phyloP scores from a whole-genome alignment of 2,888 invertebrate genomes.

The Drosophila villosipedis region DNA sequence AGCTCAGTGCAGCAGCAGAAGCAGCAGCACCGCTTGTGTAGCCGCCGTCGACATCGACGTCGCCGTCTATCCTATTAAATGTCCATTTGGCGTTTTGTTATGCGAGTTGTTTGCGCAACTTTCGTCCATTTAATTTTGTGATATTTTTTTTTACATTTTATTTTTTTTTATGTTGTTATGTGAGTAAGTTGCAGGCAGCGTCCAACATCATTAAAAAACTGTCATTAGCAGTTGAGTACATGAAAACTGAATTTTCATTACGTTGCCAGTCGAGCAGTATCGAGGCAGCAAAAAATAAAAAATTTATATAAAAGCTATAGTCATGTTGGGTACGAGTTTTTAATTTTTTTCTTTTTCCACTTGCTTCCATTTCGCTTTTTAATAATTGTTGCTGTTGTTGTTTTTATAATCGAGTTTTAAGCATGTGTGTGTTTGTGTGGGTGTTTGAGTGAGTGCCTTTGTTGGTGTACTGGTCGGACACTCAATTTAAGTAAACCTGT shows the following conservation, averaged over 20 bases:
- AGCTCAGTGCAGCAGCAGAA: constrained; percentile 11
- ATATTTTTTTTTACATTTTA: constrained; percentile 36
- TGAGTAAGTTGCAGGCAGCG: constrained; percentile 42
- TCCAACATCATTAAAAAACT: constrained; percentile 80
- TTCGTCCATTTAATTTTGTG: constrained; percentile 75
- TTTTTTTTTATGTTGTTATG: constrained; percentile 13
- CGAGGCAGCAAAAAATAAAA: constrained; percentile 20
- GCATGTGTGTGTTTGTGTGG: constrained; percentile 22
- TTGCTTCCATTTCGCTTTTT: constrained; percentile 49
- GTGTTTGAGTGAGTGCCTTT: constrained; percentile 4
- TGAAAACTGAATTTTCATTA: constrained; percentile 80
- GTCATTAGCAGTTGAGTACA: constrained; percentile 81
- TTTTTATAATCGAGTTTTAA: constrained; percentile 74
- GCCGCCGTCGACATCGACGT: constrained; percentile 21
- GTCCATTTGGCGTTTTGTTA: constrained; percentile 76
- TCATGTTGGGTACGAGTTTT: constrained; percentile 53
- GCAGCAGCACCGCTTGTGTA: constrained; percentile 19
- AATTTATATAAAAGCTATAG: constrained; percentile 54
- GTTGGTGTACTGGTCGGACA: constrained; percentile 34
- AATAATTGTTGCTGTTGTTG: constrained; percentile 52
- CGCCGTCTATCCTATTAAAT: constrained; percentile 79
- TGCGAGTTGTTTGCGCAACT: constrained; percentile 73
- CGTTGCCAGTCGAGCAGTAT: constrained; percentile 44
- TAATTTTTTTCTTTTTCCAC: constrained; percentile 23
- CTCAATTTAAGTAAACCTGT: constrained; percentile 63